Conservation (phyloP, 2,113 vertebrate species). For the Brienomyrus longianalis region DNA sequence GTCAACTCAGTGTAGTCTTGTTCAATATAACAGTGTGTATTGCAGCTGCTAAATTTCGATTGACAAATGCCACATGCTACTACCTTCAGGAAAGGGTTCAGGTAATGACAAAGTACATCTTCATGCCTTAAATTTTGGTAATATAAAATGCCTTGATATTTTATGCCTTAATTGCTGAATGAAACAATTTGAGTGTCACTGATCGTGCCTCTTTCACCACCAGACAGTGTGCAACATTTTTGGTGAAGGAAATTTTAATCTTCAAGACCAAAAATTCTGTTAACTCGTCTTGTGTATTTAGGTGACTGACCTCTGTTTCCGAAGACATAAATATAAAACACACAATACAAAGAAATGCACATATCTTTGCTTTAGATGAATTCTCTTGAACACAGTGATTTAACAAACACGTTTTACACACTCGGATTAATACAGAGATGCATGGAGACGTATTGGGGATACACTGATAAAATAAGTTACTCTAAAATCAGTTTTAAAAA, state of each 20-base stretch:
- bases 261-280: background rate
- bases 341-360: background rate
- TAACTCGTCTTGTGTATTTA: background rate
- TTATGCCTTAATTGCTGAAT: background rate
- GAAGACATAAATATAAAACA: conserved; percentile 1
- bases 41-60: background rate
- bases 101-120: background rate
- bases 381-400: background rate
- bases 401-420: background rate
- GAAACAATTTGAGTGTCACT: background rate
- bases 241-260: background rate
- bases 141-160: background rate
- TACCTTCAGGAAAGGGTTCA: background rate
- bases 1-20: background rate
- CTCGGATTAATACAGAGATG: background rate
- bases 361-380: background rate
- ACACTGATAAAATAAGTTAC: conserved; percentile 30
- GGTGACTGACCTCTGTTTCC: background rate
- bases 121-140: background rate
- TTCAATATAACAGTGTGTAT: background rate
- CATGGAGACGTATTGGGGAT: background rate
- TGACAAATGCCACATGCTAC: background rate
- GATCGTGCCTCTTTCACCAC: background rate
- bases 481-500: conserved; percentile 15
- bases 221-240: background rate